phyloP scores from a whole-genome alignment of 2,113 vertebrate genomes.

The Noturus placidus region DNA sequence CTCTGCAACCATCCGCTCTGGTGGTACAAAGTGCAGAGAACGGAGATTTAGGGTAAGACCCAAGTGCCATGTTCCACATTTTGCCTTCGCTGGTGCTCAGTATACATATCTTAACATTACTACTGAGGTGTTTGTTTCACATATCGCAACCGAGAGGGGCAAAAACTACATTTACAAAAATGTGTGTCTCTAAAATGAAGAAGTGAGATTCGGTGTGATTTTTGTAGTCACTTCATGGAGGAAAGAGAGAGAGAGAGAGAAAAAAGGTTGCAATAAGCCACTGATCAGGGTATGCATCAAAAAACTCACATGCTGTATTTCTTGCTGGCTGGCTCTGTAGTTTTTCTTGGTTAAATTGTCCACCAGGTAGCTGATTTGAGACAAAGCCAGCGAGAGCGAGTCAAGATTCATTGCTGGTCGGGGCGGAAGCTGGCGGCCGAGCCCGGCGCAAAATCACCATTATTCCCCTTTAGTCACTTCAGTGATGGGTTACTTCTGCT shows the following conservation, averaged over 20 bases:
- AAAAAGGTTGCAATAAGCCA: background rate
- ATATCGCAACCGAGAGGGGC: background rate
- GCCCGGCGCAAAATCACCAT: constrained; percentile 99
- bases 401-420: constrained; percentile 99
- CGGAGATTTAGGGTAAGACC: background rate
- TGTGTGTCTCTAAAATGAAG: background rate
- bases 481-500: constrained; percentile 95
- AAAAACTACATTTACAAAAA: background rate
- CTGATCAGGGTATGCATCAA: background rate
- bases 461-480: constrained; percentile 99
- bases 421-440: constrained; percentile 99
- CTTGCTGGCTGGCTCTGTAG: constrained; percentile 99
- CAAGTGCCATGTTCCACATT: background rate
- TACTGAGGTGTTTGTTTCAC: background rate
- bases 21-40: background rate
- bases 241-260: background rate
- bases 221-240: background rate
- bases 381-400: constrained; percentile 99
- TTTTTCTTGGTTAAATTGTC: constrained; percentile 99
- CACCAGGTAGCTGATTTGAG: constrained; percentile 99
- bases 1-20: background rate
- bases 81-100: background rate
- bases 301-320: constrained; percentile 98
- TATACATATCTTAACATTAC: background rate
- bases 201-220: background rate